Evolutionary conservation across 1,140 invertebrate genomes (phyloP), one percentile per base, ranked within the genome.

Genomic region (Drosophila sulfurigaster): DNA sequence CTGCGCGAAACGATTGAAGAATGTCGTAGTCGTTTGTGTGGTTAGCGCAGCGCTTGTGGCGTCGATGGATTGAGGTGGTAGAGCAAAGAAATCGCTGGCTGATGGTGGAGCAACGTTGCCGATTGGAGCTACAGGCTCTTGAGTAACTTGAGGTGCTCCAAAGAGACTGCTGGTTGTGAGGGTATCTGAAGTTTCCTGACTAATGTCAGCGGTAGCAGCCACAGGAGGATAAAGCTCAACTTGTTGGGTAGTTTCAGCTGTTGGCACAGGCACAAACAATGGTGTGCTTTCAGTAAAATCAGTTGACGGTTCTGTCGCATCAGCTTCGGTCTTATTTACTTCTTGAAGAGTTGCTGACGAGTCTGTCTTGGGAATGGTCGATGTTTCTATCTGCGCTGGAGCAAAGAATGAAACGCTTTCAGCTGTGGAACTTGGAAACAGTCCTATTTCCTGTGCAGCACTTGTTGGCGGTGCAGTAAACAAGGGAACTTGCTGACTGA

Each of bases 1-100:
- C 51, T 86, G 78, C 6, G 77, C 63, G 54, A 90, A 86, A 6
- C 87, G 87, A 75, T 89, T 90, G 35, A 78, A 91, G 48, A 82
- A 79, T 2, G 87, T 87, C 45, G 85, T 75, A 7, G 82, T 82
- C 4, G 75, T 73, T 54, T 48, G 63, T 11, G 52, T 74, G 25
- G 45, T 67, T 5, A 82, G 48, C 1, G 66, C 45, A 10, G 51
- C 13, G 32, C 65, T 64, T 1, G 35, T 30, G 41, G 51, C 30
- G 3, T 1, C 25, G 5, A 25, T 32, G 0, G 15, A 8, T n/a
- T 32, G 51, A n/a, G 6, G 5, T 28, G 56, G 6, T 8, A 28
- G 49, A 1, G 38, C 30, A 65, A 71, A 71, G 0, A 65, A 49
- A n/a, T 51, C 25, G 68, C 51, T 48, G 10, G 1, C 5, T 13